These are phyloP conservation scores for Glaucopsyche alexis DNA, from an alignment of 2,888 invertebrate genomes.

Conservation along the genomic window DNA sequence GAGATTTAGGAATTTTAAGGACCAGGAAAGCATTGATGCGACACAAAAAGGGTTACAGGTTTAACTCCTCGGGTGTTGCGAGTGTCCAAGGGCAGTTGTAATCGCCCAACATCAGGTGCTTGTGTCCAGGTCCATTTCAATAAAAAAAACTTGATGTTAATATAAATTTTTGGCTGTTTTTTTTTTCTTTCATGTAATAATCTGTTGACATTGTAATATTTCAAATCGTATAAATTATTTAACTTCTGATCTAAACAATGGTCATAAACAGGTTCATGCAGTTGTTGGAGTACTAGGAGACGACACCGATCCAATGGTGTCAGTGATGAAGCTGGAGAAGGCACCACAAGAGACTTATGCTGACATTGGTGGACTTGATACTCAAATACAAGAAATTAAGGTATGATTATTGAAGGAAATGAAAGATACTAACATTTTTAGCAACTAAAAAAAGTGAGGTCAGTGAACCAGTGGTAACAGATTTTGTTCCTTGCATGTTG, in stretches of 20 bases:
- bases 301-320: conserved; percentile 99
- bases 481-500: not conserved
- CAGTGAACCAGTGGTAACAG: too few species aligned
- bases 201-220: conserved; percentile 15
- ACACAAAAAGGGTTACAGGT: too few species aligned
- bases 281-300: conserved; percentile 99
- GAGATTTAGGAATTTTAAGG: too few species aligned
- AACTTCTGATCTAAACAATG: conserved; percentile 29
- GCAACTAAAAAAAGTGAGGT: too few species aligned
- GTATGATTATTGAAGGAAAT: conserved; percentile 41
- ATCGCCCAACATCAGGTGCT: too few species aligned
- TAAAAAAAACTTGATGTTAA: not conserved
- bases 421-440: not conserved
- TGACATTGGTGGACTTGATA: conserved; percentile 98
- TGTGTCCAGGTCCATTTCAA: too few species aligned
- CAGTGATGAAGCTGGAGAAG: conserved; percentile 99
- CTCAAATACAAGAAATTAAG: conserved; percentile 90
- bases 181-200: not conserved
- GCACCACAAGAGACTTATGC: conserved; percentile 99
- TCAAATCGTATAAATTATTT: conserved; percentile 12
- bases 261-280: conserved; percentile 89
- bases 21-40: too few species aligned
- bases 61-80: too few species aligned
- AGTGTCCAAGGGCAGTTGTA: too few species aligned
- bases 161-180: not conserved